Evolutionary conservation across 2,797 vertebrate genomes (phyloP), one percentile per base, ranked within the genome.

Genomic region (Enteromius mattozi): DNA sequence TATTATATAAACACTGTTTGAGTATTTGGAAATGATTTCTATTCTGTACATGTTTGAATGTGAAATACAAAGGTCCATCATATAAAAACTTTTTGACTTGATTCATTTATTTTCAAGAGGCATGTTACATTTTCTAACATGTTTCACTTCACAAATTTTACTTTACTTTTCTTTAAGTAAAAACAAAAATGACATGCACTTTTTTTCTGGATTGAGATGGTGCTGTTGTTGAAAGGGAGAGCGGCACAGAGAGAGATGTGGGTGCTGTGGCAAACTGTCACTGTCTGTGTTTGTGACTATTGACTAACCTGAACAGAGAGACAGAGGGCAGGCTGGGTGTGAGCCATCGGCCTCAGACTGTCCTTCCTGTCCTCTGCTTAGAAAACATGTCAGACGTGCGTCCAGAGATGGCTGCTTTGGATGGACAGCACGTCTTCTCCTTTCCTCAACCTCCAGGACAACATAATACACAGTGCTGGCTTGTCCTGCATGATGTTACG

Each of bases 341-440:
- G 80, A 42, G 68, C 56, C 75, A 51, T 75, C 30, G 59, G 42
- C 35, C 49, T 45, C 19, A 68, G 47, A 83, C 65, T 80, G 66
- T 78, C 74, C 82, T 70, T 83, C 74, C 74, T 78, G 82, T 83
- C 74, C 59, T 86, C 78, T 81, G 56, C 54, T 76, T 80, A 84
- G 65, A 76, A 66, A 70, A 77, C 77, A 59, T 51, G 30, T 77
- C 78, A 77, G 66, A 27, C 27, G 35, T 59, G 66, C 12, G 0
- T 69, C 68, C 66, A 40, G 19, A 49, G 35, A 71, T 33, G 61
- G 30, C 65, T 70, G 45, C 66, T 72, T 72, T 78, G 42, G 37
- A 82, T 84, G 71, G 65, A 76, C 54, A 82, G 59, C 45, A 63
- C 42, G 30, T 75, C 63, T 83, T 83, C 71, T 68, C 35, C 35